Percentiles rank a stretch among this genome's conserved stretches.
Evolutionary conservation across 2,888 invertebrate genomes (phyloP).

Genomic region (Sialis fuliginosa): DNA sequence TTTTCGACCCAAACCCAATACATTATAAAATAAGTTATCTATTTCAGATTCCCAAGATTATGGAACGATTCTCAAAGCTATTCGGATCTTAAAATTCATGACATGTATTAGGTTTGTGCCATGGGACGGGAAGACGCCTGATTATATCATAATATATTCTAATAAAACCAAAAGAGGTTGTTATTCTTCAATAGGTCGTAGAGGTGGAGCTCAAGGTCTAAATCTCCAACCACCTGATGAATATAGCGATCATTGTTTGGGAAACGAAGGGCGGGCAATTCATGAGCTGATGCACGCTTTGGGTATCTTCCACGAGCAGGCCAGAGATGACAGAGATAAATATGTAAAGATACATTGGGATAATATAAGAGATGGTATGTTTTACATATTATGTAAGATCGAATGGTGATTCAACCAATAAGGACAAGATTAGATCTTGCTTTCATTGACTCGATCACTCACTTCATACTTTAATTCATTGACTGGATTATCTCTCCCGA

Average conservation of each 20-base stretch:
- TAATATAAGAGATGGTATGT: slow-evolving; percentile 43
- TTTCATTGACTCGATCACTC: too few relatives aligned
- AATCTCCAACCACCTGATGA: slow-evolving; percentile 46
- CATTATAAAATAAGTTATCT: background rate
- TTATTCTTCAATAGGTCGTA: slow-evolving; percentile 58
- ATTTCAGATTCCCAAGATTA: slow-evolving; percentile 34
- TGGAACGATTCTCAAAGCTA: slow-evolving; percentile 36
- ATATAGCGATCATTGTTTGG: slow-evolving; percentile 41
- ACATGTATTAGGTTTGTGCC: slow-evolving; percentile 46
- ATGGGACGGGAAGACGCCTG: slow-evolving; percentile 42
- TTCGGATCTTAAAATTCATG: slow-evolving; percentile 40
- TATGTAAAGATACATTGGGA: slow-evolving; percentile 50
- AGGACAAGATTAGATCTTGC: too few relatives aligned
- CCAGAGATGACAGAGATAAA: slow-evolving; percentile 51
- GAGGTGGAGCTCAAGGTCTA: slow-evolving; percentile 56
- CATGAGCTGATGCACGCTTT: slow-evolving; percentile 57
- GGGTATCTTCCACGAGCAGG: slow-evolving; percentile 71
- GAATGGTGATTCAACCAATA: too few relatives aligned
- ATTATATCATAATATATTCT: slow-evolving; percentile 40
- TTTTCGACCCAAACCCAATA: too few relatives aligned
- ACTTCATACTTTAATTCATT: too few relatives aligned
- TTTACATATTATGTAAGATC: background rate
- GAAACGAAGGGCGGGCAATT: slow-evolving; percentile 49
- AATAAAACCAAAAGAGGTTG: slow-evolving; percentile 49
- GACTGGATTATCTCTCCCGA: too few relatives aligned